Conservation (phyloP, 1,140 invertebrate genomes). For the Aplysia californica region DNA sequence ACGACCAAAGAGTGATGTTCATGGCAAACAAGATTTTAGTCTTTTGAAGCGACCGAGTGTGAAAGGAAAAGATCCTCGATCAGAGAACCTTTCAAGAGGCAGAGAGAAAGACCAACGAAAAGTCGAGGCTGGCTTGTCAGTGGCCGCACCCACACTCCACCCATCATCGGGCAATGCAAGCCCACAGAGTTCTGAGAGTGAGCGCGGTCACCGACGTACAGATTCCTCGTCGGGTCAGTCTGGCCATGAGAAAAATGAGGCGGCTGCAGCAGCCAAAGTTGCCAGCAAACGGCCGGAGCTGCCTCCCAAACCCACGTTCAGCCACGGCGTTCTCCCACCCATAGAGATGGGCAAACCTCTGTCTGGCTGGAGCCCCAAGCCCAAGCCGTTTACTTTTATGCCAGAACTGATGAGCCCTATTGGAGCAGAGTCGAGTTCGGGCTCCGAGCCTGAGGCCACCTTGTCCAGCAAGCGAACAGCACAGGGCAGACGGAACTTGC, state of each 20-base stretch:
- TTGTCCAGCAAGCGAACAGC: constrained; percentile 13
- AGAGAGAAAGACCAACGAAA: not conserved
- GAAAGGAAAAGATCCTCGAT: not conserved
- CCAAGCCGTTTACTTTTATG: constrained; percentile 22
- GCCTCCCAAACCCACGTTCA: constrained; percentile 38
- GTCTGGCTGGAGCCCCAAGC: constrained; percentile 29
- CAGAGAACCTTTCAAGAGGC: not conserved
- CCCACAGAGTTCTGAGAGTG: constrained; percentile 22
- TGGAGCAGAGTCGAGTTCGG: constrained; percentile 57
- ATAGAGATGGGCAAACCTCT: constrained; percentile 32
- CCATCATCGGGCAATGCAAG: constrained; percentile 25
- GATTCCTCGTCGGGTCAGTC: constrained; percentile 24
- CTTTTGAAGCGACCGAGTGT: not conserved
- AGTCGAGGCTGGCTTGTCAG: not conserved
- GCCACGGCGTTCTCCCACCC: constrained; percentile 22
- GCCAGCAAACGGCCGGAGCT: constrained; percentile 31
- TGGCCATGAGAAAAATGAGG: constrained; percentile 12
- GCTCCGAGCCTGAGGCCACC: constrained; percentile 58
- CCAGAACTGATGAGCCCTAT: constrained; percentile 30
- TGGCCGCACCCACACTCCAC: too few relatives aligned
- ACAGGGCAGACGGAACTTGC: constrained; percentile 50
- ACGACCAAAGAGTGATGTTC: not conserved
- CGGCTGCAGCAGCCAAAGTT: not conserved
- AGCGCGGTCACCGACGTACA: constrained; percentile 26
- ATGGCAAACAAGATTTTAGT: not conserved